Percentiles rank a stretch among this genome's conserved stretches.
These are phyloP conservation scores for Choristoneura rosaceana DNA, from an alignment of 2,888 invertebrate species.

Conservation along the genomic window DNA sequence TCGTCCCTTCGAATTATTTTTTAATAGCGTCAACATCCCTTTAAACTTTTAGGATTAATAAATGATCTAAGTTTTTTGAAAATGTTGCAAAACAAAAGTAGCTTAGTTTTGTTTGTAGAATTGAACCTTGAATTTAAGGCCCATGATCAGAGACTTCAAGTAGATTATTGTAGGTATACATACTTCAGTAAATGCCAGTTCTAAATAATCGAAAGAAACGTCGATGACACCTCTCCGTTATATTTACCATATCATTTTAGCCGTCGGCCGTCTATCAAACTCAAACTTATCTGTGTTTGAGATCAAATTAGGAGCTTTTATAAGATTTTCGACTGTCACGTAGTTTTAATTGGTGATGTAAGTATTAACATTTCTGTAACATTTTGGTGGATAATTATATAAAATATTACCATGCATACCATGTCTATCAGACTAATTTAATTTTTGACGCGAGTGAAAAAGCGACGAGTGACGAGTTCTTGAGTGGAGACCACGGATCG, in stretches of 20 bases:
- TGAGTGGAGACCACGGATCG: no score
- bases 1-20: no score
- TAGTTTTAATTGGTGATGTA: constrained; percentile 1
- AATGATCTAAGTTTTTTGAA: no score
- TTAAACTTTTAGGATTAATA: no score
- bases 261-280: neutral
- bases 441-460: no score
- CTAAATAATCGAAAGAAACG: neutral
- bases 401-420: neutral
- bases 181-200: neutral
- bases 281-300: neutral
- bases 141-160: no score
- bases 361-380: neutral
- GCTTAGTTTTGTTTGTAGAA: no score
- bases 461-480: no score
- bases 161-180: neutral
- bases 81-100: no score
- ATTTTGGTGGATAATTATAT: neutral
- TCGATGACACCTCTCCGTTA: constrained; percentile 1
- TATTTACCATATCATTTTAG: neutral
- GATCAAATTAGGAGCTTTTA: neutral
- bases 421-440: no score
- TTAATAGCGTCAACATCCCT: no score
- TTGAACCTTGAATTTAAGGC: no score
- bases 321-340: neutral